phyloP scores from a whole-genome alignment of 1,140 invertebrate species.

The silkworm (Bombyx mori) region DNA sequence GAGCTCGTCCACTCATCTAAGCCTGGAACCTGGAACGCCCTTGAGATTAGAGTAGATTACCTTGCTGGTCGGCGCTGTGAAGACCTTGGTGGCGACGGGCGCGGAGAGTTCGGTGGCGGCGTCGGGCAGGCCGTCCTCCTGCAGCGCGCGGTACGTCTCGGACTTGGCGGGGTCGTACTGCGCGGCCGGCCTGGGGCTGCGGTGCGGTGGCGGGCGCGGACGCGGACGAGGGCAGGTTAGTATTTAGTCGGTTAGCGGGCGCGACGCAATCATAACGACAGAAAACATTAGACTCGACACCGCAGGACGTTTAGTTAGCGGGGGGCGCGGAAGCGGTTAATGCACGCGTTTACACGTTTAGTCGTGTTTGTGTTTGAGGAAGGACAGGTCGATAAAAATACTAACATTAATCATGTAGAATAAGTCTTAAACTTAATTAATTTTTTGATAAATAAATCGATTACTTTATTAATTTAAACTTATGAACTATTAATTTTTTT shows the following conservation, averaged over 20 bases:
- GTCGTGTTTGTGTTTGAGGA: constrained; percentile 82
- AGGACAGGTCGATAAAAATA: constrained; percentile 83
- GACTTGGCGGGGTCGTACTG: constrained; percentile 88
- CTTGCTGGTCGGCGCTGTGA: constrained; percentile 75
- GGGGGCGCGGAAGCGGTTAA: constrained; percentile 46
- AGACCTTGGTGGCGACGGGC: constrained; percentile 82
- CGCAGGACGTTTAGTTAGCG: constrained; percentile 12
- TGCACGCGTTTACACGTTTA: constrained; percentile 29
- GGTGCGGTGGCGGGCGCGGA: constrained; percentile 3
- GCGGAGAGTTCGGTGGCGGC: constrained; percentile 76
- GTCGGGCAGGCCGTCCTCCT: constrained; percentile 79
- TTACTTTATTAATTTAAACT: constrained; percentile 23
- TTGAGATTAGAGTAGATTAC: constrained; percentile 18
- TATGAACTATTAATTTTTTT: constrained; percentile 13
- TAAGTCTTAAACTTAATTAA: constrained; percentile 47
- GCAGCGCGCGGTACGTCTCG: constrained; percentile 86
- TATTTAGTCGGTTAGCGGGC: constrained; percentile 65
- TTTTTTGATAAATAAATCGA: constrained; percentile 21
- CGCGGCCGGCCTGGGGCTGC: constrained; percentile 77
- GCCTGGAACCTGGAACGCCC: too few relatives aligned
- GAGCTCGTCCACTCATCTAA: too few relatives aligned
- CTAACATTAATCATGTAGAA: constrained; percentile 75
- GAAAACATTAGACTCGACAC: constrained; percentile 42
- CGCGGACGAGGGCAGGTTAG: constrained; percentile 34
- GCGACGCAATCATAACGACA: constrained; percentile 47